These are phyloP conservation scores for Lepetodrilus schrolli DNA, from an alignment of 2,888 invertebrate species.

Conservation along the genomic window DNA sequence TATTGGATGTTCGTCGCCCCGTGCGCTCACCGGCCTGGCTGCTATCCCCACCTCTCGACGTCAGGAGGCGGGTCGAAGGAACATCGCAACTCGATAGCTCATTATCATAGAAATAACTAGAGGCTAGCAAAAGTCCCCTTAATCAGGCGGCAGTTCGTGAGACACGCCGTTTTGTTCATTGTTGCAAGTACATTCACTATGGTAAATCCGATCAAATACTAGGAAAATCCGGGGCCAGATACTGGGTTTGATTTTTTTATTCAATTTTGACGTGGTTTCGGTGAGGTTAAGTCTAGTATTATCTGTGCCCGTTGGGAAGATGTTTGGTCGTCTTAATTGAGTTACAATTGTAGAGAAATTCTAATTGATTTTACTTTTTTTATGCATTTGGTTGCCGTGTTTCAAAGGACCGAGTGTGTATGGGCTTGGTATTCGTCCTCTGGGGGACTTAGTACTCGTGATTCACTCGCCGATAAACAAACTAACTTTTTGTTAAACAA, in stretches of 20 bases:
- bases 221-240: constrained; percentile 15
- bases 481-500: constrained; percentile 19
- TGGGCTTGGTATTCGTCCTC: background rate
- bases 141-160: constrained; percentile 17
- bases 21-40: background rate
- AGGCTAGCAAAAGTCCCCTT: constrained; percentile 20
- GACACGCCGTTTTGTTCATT: constrained; percentile 7
- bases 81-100: background rate
- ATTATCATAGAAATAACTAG: constrained; percentile 30
- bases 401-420: constrained; percentile 20
- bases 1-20: constrained; percentile 22
- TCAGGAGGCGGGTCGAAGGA: constrained; percentile 7
- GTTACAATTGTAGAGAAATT: constrained; percentile 25
- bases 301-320: constrained; percentile 11
- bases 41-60: background rate
- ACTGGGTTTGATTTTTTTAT: constrained; percentile 23
- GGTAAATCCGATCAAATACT: constrained; percentile 24
- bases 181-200: constrained; percentile 10
- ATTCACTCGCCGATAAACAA: constrained; percentile 7
- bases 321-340: constrained; percentile 24
- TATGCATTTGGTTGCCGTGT: constrained; percentile 1
- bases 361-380: constrained; percentile 8
- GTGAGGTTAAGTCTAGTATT: constrained; percentile 24
- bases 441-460: constrained; percentile 5
- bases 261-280: constrained; percentile 23